Evolutionary conservation across 2,113 vertebrate genomes (phyloP), one percentile per base, ranked within the genome.

Genomic region (Rhynchomys soricoides): DNA sequence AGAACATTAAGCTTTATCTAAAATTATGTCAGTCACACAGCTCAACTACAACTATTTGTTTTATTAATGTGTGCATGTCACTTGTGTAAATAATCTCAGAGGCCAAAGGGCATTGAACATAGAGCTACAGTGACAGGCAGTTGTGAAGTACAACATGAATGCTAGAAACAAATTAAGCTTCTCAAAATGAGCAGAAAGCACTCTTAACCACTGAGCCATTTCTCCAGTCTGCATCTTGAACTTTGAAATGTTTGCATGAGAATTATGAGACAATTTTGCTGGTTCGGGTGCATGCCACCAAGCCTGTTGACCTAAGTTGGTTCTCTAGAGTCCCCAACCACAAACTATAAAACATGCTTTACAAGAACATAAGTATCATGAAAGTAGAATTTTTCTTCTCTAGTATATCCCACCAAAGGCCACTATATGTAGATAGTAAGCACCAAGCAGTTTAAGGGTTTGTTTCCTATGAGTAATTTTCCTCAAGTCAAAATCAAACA

Each of bases 271-370:
- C 24, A 55, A 81, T 13, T 59, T 59, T 26, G 78, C 21, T 59
- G 22, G n/a, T 40, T 59, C 4, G 15, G 7, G 79, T 59, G 37
- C 79, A 40, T 59, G n/a, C 55, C 13, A 57, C 55, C 55, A 59
- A 59, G 55, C 12, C 55, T 82, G 55, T 22, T 81, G 50, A 40
- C 37, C n/a, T 82, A 24, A 59, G 55, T 26, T 82, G 3, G 55
- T 34, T 52, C 31, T 52, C 77, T 79, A 52, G 77, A 79, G 31
- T 15, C 12, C 37, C 15, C 13, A 82, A 82, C 4, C 16, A 50
- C 64, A 68, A 94, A 21, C 31, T 88, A 81, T 10, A 68, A 87
- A 91, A 94, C 86, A 87, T n/a, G 68, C 4, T 52, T 40, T 94
- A 19, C 8, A 57, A 87, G 45, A 93, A 93, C 22, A 1, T 83